These are phyloP conservation scores for Tipula confusa DNA, from an alignment of 2,888 invertebrate species.

Conservation along the genomic window DNA sequence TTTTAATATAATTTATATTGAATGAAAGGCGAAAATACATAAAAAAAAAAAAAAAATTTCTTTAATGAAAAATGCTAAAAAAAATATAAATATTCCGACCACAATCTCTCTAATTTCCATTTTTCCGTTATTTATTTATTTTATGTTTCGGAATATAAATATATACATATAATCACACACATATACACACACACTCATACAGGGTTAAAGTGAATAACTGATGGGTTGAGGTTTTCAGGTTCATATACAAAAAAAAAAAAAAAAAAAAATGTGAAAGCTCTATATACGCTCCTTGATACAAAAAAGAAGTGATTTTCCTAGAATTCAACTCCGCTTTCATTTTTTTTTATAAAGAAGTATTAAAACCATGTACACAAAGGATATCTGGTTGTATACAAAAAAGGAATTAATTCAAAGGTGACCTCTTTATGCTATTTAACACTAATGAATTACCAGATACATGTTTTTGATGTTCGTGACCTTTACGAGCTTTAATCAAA, in stretches of 20 bases:
- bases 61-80: neutral
- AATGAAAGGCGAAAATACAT: neutral
- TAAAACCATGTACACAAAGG: neutral
- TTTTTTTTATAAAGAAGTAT: neutral
- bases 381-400: neutral
- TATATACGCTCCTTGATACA: slow-evolving; percentile 1
- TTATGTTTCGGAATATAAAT: neutral
- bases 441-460: neutral
- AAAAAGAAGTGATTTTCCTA: neutral
- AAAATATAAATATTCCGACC: neutral
- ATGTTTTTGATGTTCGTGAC: neutral
- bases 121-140: neutral
- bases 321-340: neutral
- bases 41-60: neutral
- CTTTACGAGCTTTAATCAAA: too few species aligned
- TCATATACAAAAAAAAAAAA: neutral
- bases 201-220: neutral
- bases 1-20: slow-evolving; percentile 25
- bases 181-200: neutral
- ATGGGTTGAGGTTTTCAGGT: neutral
- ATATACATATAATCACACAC: neutral
- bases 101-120: slow-evolving; percentile 25
- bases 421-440: neutral
- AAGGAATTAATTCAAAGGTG: neutral
- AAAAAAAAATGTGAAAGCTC: neutral